These are phyloP conservation scores for Neotoxoptera formosana DNA, from an alignment of 1,140 invertebrate genomes.

Conservation along the genomic window DNA sequence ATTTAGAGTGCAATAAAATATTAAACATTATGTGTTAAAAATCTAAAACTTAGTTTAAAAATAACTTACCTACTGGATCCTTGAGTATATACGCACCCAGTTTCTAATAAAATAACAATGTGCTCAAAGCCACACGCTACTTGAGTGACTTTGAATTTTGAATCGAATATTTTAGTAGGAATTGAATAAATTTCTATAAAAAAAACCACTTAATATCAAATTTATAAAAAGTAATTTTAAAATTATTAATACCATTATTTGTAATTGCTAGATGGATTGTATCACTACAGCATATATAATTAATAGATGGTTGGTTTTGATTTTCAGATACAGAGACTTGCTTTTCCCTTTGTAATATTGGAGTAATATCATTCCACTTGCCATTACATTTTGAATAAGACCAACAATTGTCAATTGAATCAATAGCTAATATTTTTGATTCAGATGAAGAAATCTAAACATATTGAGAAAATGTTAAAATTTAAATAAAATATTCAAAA, in stretches of 20 bases:
- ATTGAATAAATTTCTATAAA: slow-evolving; percentile 53
- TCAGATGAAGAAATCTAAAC: slow-evolving; percentile 45
- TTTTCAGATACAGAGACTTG: neutral
- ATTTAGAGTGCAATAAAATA: slow-evolving; percentile 17
- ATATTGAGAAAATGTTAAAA: neutral
- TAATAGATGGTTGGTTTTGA: slow-evolving; percentile 13
- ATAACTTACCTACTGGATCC: slow-evolving; percentile 79
- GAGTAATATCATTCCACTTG: slow-evolving; percentile 51
- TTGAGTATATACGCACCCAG: slow-evolving; percentile 79
- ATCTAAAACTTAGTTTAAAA: neutral
- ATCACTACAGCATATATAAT: slow-evolving; percentile 55
- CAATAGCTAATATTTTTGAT: slow-evolving; percentile 42
- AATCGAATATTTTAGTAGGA: slow-evolving; percentile 40
- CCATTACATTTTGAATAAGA: slow-evolving; percentile 32
- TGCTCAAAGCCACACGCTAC: slow-evolving; percentile 82
- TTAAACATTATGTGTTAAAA: slow-evolving; percentile 14
- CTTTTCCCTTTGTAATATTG: neutral
- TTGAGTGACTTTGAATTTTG: slow-evolving; percentile 64
- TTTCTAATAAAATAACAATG: slow-evolving; percentile 73
- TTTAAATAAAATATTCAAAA: neutral
- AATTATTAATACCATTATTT: slow-evolving; percentile 46
- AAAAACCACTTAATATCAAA: neutral
- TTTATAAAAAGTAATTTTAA: neutral
- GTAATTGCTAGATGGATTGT: slow-evolving; percentile 46
- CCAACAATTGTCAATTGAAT: slow-evolving; percentile 44